These are phyloP conservation scores for Stomatorhinus walkeri DNA, from an alignment of 2,797 vertebrate genomes.

Conservation along the genomic window DNA sequence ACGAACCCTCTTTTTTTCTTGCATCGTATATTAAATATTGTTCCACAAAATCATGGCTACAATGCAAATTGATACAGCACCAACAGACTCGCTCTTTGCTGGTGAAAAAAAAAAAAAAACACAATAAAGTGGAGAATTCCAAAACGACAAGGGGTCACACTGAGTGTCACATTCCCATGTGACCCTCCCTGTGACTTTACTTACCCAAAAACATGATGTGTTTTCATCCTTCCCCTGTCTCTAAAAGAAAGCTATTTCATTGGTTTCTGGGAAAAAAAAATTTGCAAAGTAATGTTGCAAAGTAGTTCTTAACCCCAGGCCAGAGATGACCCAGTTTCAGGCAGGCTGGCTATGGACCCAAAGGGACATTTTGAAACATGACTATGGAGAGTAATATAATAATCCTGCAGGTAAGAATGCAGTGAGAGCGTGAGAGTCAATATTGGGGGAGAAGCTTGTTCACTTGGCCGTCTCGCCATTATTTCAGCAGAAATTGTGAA, in stretches of 20 bases:
- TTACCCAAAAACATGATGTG: background rate
- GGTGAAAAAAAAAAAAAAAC: background rate
- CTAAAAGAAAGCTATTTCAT: conserved; percentile 3
- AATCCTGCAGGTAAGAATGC: conserved; percentile 31
- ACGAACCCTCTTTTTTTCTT: background rate
- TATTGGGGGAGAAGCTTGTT: conserved; percentile 13
- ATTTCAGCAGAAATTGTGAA: background rate
- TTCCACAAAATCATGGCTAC: background rate
- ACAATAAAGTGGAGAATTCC: background rate
- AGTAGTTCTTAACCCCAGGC: conserved; percentile 36
- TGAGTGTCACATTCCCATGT: background rate
- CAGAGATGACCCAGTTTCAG: conserved; percentile 38
- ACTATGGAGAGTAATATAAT: conserved; percentile 27
- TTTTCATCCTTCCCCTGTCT: conserved; percentile 19
- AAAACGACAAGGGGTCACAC: background rate
- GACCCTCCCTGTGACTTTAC: background rate
- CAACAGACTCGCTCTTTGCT: background rate
- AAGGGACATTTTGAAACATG: conserved; percentile 29
- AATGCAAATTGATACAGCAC: background rate
- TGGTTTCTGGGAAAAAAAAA: background rate
- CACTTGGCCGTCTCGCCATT: background rate
- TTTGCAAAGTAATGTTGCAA: conserved; percentile 31
- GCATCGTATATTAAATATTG: background rate
- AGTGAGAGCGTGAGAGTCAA: conserved; percentile 16
- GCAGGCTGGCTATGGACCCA: conserved; percentile 11